Conservation (phyloP, 2,888 invertebrate genomes). For the Drosophila subquinaria region DNA sequence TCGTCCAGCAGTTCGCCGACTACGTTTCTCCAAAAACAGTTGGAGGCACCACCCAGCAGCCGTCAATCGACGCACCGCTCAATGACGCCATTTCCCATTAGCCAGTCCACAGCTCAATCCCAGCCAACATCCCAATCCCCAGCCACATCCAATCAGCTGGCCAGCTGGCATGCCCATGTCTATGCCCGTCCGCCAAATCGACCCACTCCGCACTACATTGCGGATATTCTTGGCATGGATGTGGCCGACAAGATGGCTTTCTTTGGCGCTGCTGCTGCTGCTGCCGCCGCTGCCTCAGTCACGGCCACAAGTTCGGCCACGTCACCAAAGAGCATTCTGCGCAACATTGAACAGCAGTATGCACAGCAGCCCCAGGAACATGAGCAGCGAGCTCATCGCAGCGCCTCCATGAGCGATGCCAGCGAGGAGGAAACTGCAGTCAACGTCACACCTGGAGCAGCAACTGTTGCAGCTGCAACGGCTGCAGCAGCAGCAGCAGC, state of each 20-base stretch:
- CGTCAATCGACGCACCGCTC: constrained; percentile 50
- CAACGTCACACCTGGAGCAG: constrained; percentile 40
- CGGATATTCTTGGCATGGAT: constrained; percentile 91
- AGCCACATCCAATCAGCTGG: constrained; percentile 42
- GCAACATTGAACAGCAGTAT: constrained; percentile 83
- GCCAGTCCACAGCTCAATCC: constrained; percentile 19
- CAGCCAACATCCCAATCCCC: constrained; percentile 28
- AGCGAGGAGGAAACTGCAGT: constrained; percentile 84
- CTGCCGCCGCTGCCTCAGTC: constrained; percentile 21
- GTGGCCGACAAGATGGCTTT: constrained; percentile 47
- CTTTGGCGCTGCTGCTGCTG: constrained; percentile 38
- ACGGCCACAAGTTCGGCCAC: constrained; percentile 69
- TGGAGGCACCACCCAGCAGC: constrained; percentile 70
- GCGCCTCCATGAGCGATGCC: constrained; percentile 85
- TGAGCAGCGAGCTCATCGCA: constrained; percentile 70
- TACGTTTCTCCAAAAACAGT: constrained; percentile 79
- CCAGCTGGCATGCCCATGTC: constrained; percentile 95
- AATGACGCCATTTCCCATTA: constrained; percentile 34
- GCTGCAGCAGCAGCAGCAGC: constrained; percentile 2
- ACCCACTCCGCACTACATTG: constrained; percentile 95
- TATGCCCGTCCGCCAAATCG: constrained; percentile 93
- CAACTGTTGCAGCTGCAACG: constrained; percentile 13
- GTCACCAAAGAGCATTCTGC: constrained; percentile 84
- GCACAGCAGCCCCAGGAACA: constrained; percentile 75
- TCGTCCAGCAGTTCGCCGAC: constrained; percentile 68